Evolutionary conservation across 2,888 invertebrate genomes (phyloP).

Genomic region (Spicauda simplicius): DNA sequence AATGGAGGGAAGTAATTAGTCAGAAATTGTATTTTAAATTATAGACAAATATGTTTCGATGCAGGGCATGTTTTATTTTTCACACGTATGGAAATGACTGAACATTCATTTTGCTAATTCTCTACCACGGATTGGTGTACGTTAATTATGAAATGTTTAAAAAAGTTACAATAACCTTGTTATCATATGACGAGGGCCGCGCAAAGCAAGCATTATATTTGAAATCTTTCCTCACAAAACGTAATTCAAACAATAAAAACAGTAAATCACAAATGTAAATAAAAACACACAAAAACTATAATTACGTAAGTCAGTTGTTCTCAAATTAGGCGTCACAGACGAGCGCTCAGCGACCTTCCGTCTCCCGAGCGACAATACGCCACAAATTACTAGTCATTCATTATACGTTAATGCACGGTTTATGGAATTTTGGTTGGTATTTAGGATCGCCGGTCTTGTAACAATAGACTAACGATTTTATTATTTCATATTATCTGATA

Average conservation of each 20-base stretch:
- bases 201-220: not conserved
- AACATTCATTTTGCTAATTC: too few relatives aligned
- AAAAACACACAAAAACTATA: slow-evolving; percentile 28
- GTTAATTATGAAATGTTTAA: not conserved
- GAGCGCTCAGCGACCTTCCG: slow-evolving; percentile 53
- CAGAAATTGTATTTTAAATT: too few relatives aligned
- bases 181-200: not conserved
- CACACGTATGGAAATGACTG: too few relatives aligned
- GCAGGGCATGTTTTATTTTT: too few relatives aligned
- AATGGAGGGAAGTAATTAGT: too few relatives aligned
- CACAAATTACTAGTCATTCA: slow-evolving; percentile 51
- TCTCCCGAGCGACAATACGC: slow-evolving; percentile 45
- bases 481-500: too few relatives aligned
- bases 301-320: slow-evolving; percentile 31
- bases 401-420: slow-evolving; percentile 23
- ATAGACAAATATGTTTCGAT: too few relatives aligned
- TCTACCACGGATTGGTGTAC: too few relatives aligned
- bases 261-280: slow-evolving; percentile 23
- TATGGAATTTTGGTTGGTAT: slow-evolving; percentile 9
- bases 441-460: not conserved
- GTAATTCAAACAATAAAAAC: slow-evolving; percentile 17
- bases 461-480: not conserved
- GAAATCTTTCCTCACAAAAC: not conserved
- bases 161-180: not conserved
- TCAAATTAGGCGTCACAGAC: slow-evolving; percentile 52